These are phyloP conservation scores for Luidia sarsii DNA, from an alignment of 53 echinoderm and acorn worm species.

Conservation along the genomic window DNA sequence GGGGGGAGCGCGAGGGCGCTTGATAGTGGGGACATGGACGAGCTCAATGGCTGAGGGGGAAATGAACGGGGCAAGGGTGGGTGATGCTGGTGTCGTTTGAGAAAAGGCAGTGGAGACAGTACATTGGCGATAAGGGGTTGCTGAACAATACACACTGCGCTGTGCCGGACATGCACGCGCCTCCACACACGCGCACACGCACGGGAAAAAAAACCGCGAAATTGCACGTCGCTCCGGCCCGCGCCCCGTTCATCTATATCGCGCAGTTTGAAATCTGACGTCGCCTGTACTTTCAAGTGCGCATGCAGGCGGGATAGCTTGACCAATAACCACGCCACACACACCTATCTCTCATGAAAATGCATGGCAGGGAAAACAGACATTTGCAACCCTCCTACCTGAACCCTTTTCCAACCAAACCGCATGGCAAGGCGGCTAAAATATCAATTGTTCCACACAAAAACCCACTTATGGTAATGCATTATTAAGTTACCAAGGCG, in stretches of 20 bases:
- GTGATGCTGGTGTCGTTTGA: constrained; percentile 28
- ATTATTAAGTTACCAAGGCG: constrained; percentile 25
- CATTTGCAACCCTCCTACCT: neutral
- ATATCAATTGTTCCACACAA: constrained; percentile 45
- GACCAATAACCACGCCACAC: constrained; percentile 26
- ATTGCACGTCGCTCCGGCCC: no score
- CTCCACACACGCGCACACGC: no score
- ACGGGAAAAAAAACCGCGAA: no score
- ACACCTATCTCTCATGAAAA: constrained; percentile 38
- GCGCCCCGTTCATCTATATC: no score
- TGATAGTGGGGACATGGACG: constrained; percentile 13
- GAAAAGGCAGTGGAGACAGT: no score
- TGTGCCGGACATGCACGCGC: no score
- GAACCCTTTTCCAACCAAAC: constrained; percentile 25
- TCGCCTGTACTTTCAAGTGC: constrained; percentile 36
- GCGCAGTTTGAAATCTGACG: constrained; percentile 31
- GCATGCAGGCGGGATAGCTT: constrained; percentile 16
- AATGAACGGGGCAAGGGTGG: constrained; percentile 8
- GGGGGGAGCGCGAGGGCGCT: constrained; percentile 33
- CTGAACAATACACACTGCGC: no score
- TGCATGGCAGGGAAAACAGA: constrained; percentile 14
- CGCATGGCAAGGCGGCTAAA: constrained; percentile 53
- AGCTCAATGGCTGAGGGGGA: constrained; percentile 32
- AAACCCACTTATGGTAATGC: constrained; percentile 15
- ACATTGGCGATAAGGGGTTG: no score